These are phyloP conservation scores for Labeo catla DNA, from an alignment of 2,113 vertebrate species.

Conservation along the genomic window DNA sequence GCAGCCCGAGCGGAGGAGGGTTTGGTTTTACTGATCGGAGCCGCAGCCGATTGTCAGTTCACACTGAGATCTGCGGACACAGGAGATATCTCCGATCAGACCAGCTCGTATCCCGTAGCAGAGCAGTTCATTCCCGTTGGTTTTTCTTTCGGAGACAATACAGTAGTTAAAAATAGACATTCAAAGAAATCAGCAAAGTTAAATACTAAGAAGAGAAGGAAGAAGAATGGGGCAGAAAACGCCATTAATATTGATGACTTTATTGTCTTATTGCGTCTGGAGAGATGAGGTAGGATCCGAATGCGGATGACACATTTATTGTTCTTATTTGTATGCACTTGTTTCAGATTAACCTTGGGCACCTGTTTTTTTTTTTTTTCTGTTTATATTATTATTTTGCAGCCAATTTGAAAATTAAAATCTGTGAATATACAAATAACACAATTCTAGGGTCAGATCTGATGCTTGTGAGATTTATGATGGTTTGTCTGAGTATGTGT, in stretches of 20 bases:
- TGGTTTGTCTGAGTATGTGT: not conserved
- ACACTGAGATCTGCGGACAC: slow-evolving; percentile 21
- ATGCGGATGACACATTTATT: not conserved
- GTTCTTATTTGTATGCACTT: not conserved
- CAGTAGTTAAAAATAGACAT: not conserved
- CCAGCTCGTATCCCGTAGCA: slow-evolving; percentile 26
- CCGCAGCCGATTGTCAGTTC: slow-evolving; percentile 30
- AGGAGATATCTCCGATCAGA: slow-evolving; percentile 44
- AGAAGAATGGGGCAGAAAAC: slow-evolving; percentile 53
- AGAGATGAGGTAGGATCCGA: slow-evolving; percentile 53
- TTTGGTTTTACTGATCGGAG: slow-evolving; percentile 15
- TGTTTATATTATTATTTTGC: not conserved
- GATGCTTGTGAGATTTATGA: not conserved
- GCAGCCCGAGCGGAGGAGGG: slow-evolving; percentile 36
- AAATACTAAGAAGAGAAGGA: slow-evolving; percentile 10
- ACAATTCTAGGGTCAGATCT: not conserved
- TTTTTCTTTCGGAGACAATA: not conserved
- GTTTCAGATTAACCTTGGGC: not conserved
- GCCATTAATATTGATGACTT: slow-evolving; percentile 48
- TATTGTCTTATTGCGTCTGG: slow-evolving; percentile 56
- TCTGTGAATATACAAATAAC: not conserved
- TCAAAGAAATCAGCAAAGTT: slow-evolving; percentile 1
- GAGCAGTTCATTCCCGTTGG: not conserved
- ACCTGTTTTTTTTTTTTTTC: not conserved
- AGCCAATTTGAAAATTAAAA: not conserved